Evolutionary conservation across 2,113 vertebrate species (phyloP).

Genomic region (Himantopus leucocephalus): DNA sequence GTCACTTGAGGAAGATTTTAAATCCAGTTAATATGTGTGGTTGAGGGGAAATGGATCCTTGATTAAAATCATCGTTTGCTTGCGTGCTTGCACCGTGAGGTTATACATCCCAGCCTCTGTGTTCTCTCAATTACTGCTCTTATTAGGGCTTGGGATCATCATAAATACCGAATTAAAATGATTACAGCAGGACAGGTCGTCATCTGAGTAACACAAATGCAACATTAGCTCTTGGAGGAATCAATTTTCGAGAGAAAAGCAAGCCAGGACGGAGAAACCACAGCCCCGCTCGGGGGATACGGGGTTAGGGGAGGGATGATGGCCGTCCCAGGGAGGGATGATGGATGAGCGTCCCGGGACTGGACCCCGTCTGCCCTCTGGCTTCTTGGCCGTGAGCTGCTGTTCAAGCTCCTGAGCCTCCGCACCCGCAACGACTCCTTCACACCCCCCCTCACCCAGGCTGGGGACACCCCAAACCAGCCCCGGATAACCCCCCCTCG

Average conservation of each 20-base stretch:
- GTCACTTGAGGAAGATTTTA: background rate
- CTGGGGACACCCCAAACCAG: background rate
- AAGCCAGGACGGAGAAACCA: accelerated
- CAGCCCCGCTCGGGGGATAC: accelerated
- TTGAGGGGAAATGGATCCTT: background rate
- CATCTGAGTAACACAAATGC: background rate
- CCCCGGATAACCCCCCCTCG: accelerated
- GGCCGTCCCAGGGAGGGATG: background rate
- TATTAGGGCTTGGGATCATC: background rate
- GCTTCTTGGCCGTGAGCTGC: background rate
- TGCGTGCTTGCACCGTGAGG: background rate
- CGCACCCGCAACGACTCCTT: background rate
- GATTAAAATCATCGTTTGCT: background rate
- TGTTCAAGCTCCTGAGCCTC: background rate
- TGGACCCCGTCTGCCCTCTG: background rate
- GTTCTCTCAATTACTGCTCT: conserved; percentile 15
- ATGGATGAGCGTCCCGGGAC: background rate
- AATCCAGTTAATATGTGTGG: background rate
- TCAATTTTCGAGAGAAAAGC: background rate
- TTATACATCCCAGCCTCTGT: background rate
- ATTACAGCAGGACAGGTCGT: background rate
- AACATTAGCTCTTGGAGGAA: accelerated
- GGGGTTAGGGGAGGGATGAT: background rate
- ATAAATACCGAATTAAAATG: background rate
- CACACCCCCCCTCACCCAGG: background rate